Base-by-base conservation (phyloP, 2,113 vertebrate genomes). In the Herpetotheres cachinnans region DNA sequence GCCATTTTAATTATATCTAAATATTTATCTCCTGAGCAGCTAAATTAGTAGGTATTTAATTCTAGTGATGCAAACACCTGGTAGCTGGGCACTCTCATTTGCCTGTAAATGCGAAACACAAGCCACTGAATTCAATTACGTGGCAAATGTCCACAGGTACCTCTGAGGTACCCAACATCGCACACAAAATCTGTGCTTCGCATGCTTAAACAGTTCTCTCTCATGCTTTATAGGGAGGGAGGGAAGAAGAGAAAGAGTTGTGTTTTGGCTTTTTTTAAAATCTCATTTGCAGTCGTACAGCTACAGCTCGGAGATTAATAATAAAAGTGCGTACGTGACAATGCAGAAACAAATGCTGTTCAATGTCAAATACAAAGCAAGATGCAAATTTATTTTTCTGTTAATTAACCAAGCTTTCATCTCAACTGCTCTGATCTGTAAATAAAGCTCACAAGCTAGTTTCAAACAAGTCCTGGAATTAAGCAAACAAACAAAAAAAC, bases 391-490 rank as follows among this genome's bases (percentile, higher is more conserved):
- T 46, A 54, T 82, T 95, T 82, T 94, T 67, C 49, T 92, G 76
- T 93, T 97, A 98, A 97, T 98, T 98, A 98, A 96, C 81, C 90
- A 93, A 87, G 95, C 81, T 94, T 97, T 98, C 85, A 86, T 97
- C 95, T 96, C 89, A 71, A 59, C 90, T 90, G 63, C 69, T 97
- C 79, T 80, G 71, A 93, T 97, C 86, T 89, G 90, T 96, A 98
- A 97, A 97, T 97, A 95, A 97, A 95, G 70, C 93, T 96, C 93
- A 92, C 54, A 62, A 86, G 79, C 62, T 82, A 77, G 32, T 93
- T 96, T 95, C 74, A 91, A 97, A 92, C 55, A 95, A 91, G 30
- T 16, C 58, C 67, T 81, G 73, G 78, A 96, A 94, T 77, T 93
- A 93, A 82, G 69, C 46, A 89, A 82, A 66, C 27, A 70, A 88